Evolutionary conservation across 2,888 invertebrate genomes (phyloP), one percentile per base, ranked within the genome.

Genomic region (Rhynchonema sp.): DNA sequence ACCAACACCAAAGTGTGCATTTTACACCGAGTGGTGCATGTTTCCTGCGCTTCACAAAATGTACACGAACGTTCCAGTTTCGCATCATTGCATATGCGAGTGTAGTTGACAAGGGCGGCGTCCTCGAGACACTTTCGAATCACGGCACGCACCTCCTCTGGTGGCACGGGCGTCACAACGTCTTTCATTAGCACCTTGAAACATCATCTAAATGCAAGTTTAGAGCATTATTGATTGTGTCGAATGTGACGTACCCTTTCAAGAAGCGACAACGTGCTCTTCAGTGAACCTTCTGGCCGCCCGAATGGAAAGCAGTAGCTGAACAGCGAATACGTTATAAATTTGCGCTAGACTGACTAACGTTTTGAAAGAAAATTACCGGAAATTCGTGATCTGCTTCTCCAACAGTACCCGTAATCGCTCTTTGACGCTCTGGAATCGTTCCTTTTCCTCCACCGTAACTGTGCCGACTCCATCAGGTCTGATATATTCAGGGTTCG

Each of bases 401-500:
- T 98, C 96, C 66, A 98, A 79, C 65, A 96, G 80, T 69, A 87
- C 82, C 70, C 89, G 82, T 66, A 99, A 80, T 64, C 94, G 80
- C 72, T 96, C 94, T 76, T 96, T 96, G 72, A 98, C 88, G 75
- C 91, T 91, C 63, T 89, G 87, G 75, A 98, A 99, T 70, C 69
- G 67, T 30, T 73, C 92, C 76, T 90, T 91, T 76, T 98, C 98
- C 74, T 91, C 92, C 70, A 89, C 85, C 20, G 94, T 90, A 71
- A 99, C 94, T 72, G 96, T 96, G 67, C 94, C 96, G 67, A 98
- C 89, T 59, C 96, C 94, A 78, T 98, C 98, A 63, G 96, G 92
- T 79, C 94, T 91, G 79, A 38, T n/a, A n/a, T n/a, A n/a, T n/a
- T n/a, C n/a, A n/a, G n/a, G n/a, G n/a, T n/a, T n/a, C n/a, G n/a